These are phyloP conservation scores for Silurus asotus DNA, from an alignment of 2,113 vertebrate species.

Conservation along the genomic window DNA sequence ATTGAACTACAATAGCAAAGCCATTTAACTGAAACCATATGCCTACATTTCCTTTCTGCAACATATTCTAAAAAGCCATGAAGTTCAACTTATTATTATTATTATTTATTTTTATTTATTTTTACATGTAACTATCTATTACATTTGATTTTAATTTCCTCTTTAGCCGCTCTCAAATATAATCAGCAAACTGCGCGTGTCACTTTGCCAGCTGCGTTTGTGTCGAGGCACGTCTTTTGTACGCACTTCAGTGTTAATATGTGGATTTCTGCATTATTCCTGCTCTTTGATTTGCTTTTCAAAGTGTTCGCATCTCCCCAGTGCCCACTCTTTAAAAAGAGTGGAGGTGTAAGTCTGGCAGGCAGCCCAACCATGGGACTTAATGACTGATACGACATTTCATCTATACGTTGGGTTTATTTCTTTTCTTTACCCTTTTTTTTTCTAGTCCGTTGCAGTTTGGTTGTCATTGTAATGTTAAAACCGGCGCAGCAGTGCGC, in stretches of 20 bases:
- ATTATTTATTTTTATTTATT: background rate
- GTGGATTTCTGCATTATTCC: background rate
- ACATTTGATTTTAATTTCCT: background rate
- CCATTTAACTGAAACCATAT: background rate
- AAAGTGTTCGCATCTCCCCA: background rate
- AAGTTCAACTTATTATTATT: background rate
- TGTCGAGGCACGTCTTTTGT: background rate
- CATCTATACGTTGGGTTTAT: constrained; percentile 25
- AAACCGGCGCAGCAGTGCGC: constrained; percentile 1
- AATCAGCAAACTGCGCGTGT: constrained; percentile 18
- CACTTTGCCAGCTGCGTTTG: constrained; percentile 3
- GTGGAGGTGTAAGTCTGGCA: constrained; percentile 33
- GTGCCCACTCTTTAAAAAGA: constrained; percentile 1
- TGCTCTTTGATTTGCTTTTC: background rate
- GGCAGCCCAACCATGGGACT: constrained; percentile 24
- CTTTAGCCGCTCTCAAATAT: background rate
- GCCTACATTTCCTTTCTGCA: background rate
- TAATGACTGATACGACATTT: constrained; percentile 32
- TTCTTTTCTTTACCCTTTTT: background rate
- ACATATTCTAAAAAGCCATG: background rate
- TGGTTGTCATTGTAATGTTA: constrained; percentile 39
- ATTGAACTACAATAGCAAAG: background rate
- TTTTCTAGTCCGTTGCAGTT: constrained; percentile 9
- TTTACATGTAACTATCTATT: background rate
- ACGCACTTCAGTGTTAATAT: background rate